phyloP scores from a whole-genome alignment of 2,113 vertebrate genomes.

The Pimephales promelas region DNA sequence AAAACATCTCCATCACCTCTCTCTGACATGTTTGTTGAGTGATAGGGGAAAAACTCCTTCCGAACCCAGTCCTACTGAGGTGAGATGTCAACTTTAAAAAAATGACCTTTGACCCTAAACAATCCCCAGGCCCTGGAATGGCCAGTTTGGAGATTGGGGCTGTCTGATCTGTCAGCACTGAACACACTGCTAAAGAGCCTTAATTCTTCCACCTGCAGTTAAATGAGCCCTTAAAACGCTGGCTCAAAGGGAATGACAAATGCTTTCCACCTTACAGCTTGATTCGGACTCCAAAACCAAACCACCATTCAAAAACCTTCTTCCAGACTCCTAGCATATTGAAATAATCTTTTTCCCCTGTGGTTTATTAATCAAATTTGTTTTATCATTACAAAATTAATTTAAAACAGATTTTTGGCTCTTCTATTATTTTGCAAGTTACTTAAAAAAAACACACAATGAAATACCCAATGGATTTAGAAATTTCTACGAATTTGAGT shows the following conservation, averaged over 20 bases:
- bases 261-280: conserved; percentile 29
- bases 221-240: conserved; percentile 6
- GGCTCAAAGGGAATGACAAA: conserved; percentile 7
- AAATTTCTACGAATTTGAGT: not conserved
- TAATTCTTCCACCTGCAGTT: conserved; percentile 30
- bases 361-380: not conserved
- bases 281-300: not conserved
- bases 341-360: not conserved
- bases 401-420: not conserved
- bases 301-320: not conserved
- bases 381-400: not conserved
- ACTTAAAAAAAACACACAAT: not conserved
- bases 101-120: conserved; percentile 46
- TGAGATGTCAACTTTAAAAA: conserved; percentile 34
- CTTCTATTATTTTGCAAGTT: not conserved
- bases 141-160: not conserved
- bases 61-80: not conserved
- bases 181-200: conserved; percentile 10
- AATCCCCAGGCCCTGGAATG: conserved; percentile 23
- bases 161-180: conserved; percentile 38
- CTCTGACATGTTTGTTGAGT: conserved; percentile 34
- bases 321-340: not conserved
- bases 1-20: not conserved
- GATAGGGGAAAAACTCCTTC: not conserved
- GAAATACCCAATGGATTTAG: not conserved